Evolutionary conservation across 2,113 vertebrate genomes (phyloP).

Genomic region (Erythrocebus patas): DNA sequence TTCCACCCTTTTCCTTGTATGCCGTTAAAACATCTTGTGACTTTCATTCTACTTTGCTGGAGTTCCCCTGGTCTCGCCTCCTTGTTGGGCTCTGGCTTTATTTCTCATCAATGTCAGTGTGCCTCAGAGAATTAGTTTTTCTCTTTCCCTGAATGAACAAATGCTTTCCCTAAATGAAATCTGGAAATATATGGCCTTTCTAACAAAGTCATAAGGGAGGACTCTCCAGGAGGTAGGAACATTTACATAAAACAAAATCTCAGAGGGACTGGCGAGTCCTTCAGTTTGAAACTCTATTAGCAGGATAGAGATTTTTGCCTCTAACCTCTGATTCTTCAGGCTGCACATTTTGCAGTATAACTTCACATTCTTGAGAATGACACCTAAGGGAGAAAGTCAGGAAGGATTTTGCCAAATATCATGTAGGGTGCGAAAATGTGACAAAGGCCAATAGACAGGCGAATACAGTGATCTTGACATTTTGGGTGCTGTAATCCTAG

Average conservation of each 20-base stretch:
- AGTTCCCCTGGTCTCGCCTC: background rate
- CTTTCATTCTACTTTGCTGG: slow-evolving; percentile 33
- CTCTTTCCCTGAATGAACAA: slow-evolving; percentile 53
- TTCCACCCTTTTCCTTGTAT: background rate
- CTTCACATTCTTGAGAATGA: background rate
- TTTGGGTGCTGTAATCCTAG: background rate
- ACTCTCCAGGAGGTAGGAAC: background rate
- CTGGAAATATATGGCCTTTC: slow-evolving; percentile 51
- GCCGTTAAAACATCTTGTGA: background rate
- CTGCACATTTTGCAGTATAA: background rate
- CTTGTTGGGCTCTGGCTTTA: slow-evolving; percentile 12
- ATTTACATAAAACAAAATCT: slow-evolving; percentile 57
- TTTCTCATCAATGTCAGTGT: slow-evolving; percentile 35
- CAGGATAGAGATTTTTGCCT: background rate
- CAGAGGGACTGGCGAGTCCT: background rate
- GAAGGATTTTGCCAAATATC: background rate
- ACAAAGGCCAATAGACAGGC: background rate
- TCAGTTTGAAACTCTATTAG: background rate
- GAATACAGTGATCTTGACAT: background rate
- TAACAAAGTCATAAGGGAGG: slow-evolving; percentile 34
- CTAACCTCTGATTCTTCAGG: background rate
- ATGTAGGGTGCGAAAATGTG: background rate
- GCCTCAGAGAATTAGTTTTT: slow-evolving; percentile 50
- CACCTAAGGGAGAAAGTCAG: background rate
- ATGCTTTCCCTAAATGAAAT: slow-evolving; percentile 51